Conservation (phyloP, 2,888 invertebrate species). For the Dasysyrphus albostriatus region DNA sequence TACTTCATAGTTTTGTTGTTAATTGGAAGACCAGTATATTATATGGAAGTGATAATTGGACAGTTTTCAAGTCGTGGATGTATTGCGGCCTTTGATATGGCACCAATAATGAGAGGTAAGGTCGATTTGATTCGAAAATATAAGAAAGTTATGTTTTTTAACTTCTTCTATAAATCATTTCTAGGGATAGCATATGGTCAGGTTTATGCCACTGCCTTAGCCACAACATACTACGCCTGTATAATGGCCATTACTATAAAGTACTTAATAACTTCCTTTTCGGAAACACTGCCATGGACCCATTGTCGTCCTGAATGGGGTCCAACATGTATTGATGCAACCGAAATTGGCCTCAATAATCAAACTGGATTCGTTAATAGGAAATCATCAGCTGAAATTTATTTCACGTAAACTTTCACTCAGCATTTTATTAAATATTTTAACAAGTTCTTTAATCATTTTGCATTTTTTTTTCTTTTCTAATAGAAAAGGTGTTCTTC, state of each 20-base stretch:
- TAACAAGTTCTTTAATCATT: background rate
- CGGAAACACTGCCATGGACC: slow-evolving; percentile 87
- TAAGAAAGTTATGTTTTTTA: background rate
- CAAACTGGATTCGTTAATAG: slow-evolving; percentile 63
- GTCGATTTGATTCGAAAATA: background rate
- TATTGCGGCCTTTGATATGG: slow-evolving; percentile 87
- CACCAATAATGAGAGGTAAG: slow-evolving; percentile 88
- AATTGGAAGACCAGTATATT: slow-evolving; percentile 89
- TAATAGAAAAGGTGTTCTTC: slow-evolving; percentile 84
- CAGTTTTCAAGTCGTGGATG: slow-evolving; percentile 90
- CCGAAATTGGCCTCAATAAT: slow-evolving; percentile 71
- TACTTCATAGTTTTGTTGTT: slow-evolving; percentile 87
- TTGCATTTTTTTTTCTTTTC: too few species aligned
- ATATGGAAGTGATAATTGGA: slow-evolving; percentile 89
- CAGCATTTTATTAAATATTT: background rate
- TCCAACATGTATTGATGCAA: slow-evolving; percentile 80
- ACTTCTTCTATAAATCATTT: background rate
- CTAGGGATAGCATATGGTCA: slow-evolving; percentile 86
- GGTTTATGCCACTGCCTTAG: slow-evolving; percentile 85
- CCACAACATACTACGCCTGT: slow-evolving; percentile 88
- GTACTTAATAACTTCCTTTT: slow-evolving; percentile 87
- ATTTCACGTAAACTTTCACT: slow-evolving; percentile 80
- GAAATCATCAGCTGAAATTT: slow-evolving; percentile 83
- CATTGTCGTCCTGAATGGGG: slow-evolving; percentile 86
- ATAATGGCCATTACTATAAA: slow-evolving; percentile 88